These are phyloP conservation scores for Drosophila lacteicornis DNA, from an alignment of 1,140 invertebrate genomes.

Conservation along the genomic window DNA sequence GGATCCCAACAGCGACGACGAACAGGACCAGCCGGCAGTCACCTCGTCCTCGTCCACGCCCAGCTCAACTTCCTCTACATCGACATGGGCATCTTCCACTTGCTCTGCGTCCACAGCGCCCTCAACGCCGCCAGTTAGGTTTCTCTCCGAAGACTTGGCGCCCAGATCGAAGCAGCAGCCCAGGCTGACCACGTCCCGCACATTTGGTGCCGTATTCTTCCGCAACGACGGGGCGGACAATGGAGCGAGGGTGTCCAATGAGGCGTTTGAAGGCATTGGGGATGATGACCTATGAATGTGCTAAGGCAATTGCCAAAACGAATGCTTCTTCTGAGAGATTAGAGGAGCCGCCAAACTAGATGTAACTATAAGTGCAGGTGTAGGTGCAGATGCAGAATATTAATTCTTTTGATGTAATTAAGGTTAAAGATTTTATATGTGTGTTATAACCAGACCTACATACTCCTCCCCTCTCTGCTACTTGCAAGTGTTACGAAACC, in stretches of 20 bases:
- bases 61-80: slow-evolving; percentile 82
- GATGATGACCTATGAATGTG: slow-evolving; percentile 91
- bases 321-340: slow-evolving; percentile 28
- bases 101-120: slow-evolving; percentile 84
- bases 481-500: slow-evolving; percentile 30
- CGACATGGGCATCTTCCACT: slow-evolving; percentile 59
- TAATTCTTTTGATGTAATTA: slow-evolving; percentile 30
- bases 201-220: slow-evolving; percentile 87
- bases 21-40: slow-evolving; percentile 51
- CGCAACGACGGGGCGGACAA: slow-evolving; percentile 85
- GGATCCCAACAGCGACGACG: slow-evolving; percentile 61
- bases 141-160: slow-evolving; percentile 73
- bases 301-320: slow-evolving; percentile 28
- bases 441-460: slow-evolving; percentile 28
- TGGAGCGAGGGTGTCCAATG: slow-evolving; percentile 88
- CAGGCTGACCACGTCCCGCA: slow-evolving; percentile 84
- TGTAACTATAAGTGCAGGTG: slow-evolving; percentile 13
- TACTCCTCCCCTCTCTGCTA: slow-evolving; percentile 21
- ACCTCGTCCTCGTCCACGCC: slow-evolving; percentile 65
- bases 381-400: slow-evolving; percentile 14
- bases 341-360: slow-evolving; percentile 35
- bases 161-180: slow-evolving; percentile 80
- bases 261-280: slow-evolving; percentile 95
- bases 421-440: slow-evolving; percentile 45
- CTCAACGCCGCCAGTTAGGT: slow-evolving; percentile 76